Evolutionary conservation across 92 coral and sea anemone genomes (phyloP), one percentile per base, ranked within the genome.

Genomic region (Epizoanthus ramosus): DNA sequence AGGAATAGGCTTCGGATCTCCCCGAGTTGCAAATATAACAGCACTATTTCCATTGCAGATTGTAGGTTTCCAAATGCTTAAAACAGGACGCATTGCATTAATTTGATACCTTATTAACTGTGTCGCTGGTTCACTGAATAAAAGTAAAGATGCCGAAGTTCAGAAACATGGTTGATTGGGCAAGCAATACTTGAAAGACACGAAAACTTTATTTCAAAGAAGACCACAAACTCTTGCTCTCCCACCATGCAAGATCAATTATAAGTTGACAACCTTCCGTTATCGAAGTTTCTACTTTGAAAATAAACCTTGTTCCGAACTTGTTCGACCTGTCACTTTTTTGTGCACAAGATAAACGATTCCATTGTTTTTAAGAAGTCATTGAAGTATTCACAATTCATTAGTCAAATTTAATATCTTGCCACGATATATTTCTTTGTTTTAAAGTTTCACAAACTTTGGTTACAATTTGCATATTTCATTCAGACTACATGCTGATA

Each of bases 401-500:
- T 50, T 50, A 12, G 54, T 50, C 54, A 50, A 50, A 50, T 9
- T 54, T 50, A 35, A 58, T 33, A 33, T 75, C 64, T 58, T 39
- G 50, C 53, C 24, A 52, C 14, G 37, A 53, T 59, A 12, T 9
- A 59, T 19, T 52, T 50, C 60, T 73, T 58, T 60, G 41, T 35
- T 75, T 58, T 75, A 54, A 33, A 17, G 25, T 60, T 58, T 76
- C 59, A 28, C 19, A 31, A 58, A 37, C 68, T 53, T 15, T 13
- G 22, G 61, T 35, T 54, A 76, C 33, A 76, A 17, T 8, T n/a
- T 76, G 8, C 54, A 50, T 50, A 50, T 50, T 50, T 50, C 56
- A 58, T 59, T 76, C 57, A 76, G 69, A 39, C 81, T 10, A 75
- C 81, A 58, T 59, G 54, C 81, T 60, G 81, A 76, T 76, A 76